Conservation (phyloP, 2,797 vertebrate species). For the Pampus argenteus region DNA sequence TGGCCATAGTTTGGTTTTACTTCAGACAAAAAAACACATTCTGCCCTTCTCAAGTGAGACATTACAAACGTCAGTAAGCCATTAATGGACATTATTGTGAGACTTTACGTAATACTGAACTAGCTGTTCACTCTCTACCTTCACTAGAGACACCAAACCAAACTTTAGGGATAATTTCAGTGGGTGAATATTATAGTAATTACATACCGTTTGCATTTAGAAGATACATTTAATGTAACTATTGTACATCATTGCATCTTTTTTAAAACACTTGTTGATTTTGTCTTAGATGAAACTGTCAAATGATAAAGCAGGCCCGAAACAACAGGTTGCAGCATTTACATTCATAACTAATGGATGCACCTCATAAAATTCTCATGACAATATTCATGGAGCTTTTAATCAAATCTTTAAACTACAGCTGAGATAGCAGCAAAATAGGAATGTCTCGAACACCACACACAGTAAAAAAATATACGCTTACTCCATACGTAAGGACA, state of each 20-base stretch:
- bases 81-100: constrained; percentile 13
- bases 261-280: constrained; percentile 11
- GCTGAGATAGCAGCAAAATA: constrained; percentile 78
- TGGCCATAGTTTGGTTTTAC: not conserved
- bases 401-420: constrained; percentile 38
- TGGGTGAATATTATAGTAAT: not conserved
- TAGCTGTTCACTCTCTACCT: constrained; percentile 1
- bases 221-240: constrained; percentile 11
- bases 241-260: not conserved
- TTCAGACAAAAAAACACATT: constrained; percentile 13
- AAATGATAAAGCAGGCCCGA: constrained; percentile 6
- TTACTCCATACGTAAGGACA: constrained; percentile 37
- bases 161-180: not conserved
- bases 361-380: constrained; percentile 28
- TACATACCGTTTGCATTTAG: not conserved
- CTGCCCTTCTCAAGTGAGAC: constrained; percentile 1
- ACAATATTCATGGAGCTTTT: constrained; percentile 18
- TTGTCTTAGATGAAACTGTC: not conserved
- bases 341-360: constrained; percentile 44
- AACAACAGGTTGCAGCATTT: constrained; percentile 35
- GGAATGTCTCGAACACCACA: constrained; percentile 52
- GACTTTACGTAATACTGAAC: constrained; percentile 6
- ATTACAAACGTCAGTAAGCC: constrained; percentile 37
- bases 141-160: not conserved
- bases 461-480: constrained; percentile 59